A percentile compares a stretch with the other conserved stretches of the same genome.
phyloP scores from a whole-genome alignment of 2,113 vertebrate species.

The Bufo bufo region DNA sequence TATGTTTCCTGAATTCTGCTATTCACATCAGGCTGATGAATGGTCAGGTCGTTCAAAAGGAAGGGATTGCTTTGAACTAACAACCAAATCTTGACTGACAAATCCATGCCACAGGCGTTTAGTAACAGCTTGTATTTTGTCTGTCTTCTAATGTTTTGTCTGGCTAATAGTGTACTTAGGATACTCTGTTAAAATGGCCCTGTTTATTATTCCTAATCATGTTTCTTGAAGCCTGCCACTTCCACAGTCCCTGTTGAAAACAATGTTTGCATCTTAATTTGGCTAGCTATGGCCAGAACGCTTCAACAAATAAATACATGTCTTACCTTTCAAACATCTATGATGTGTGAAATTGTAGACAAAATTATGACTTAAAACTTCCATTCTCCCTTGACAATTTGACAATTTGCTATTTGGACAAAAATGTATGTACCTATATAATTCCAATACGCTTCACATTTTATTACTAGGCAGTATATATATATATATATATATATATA shows the following conservation, averaged over 20 bases:
- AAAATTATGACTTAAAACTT: conserved; percentile 50
- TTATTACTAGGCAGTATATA: neutral
- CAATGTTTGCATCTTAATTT: conserved; percentile 58
- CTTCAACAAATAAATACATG: conserved; percentile 56
- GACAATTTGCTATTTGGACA: conserved; percentile 16
- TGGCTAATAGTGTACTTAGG: conserved; percentile 59
- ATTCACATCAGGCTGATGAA: conserved; percentile 57
- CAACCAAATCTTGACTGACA: conserved; percentile 52
- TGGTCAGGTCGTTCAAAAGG: conserved; percentile 50
- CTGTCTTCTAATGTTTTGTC: conserved; percentile 56
- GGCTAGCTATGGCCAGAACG: conserved; percentile 45
- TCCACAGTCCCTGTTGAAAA: conserved; percentile 52
- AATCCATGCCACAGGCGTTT: conserved; percentile 56
- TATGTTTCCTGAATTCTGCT: conserved; percentile 53
- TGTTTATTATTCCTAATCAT: conserved; percentile 59
- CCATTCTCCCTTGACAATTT: conserved; percentile 49
- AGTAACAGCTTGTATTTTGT: conserved; percentile 56
- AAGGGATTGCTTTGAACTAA: conserved; percentile 57
- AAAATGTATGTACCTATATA: conserved; percentile 10
- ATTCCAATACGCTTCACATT: neutral
- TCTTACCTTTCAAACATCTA: conserved; percentile 55
- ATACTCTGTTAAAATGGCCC: conserved; percentile 55
- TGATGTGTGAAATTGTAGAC: conserved; percentile 49
- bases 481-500: too few species aligned
- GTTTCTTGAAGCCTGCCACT: conserved; percentile 57